phyloP scores from a whole-genome alignment of 2,888 invertebrate species.

The Entomobrya multifasciata region DNA sequence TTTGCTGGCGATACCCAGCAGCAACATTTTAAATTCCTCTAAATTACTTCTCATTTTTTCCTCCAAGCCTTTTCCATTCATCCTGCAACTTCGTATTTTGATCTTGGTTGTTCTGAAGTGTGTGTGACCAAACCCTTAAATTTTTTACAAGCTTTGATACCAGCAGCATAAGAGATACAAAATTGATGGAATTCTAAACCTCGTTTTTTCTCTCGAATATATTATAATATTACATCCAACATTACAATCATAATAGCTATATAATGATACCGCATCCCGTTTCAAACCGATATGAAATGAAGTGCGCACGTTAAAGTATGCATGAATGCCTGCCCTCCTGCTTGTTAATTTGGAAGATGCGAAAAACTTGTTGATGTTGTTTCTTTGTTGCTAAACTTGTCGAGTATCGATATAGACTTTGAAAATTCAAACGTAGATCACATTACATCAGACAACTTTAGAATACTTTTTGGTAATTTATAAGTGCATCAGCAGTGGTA shows the following conservation, averaged over 20 bases:
- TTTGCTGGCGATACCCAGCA: conserved; percentile 34
- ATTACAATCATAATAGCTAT: conserved; percentile 38
- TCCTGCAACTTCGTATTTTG: neutral
- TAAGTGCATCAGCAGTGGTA: conserved; percentile 17
- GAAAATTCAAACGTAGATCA: neutral
- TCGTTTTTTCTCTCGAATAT: conserved; percentile 4
- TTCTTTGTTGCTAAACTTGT: neutral
- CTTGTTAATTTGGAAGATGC: neutral
- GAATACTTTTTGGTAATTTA: too few relatives aligned
- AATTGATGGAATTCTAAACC: neutral
- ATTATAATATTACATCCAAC: conserved; percentile 3
- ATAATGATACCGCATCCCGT: conserved; percentile 69
- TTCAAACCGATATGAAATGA: conserved; percentile 55
- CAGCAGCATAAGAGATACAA: neutral
- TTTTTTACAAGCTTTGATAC: conserved; percentile 2
- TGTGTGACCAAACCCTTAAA: conserved; percentile 56
- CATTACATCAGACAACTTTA: neutral
- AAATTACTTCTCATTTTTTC: conserved; percentile 38
- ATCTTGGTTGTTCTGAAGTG: neutral
- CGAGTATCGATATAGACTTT: conserved; percentile 2
- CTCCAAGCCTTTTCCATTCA: neutral
- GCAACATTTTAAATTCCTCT: conserved; percentile 44
- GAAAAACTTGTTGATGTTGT: conserved; percentile 48
- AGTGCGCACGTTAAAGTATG: neutral
- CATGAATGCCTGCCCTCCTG: neutral